Evolutionary conservation across 2,113 vertebrate genomes (phyloP).

Genomic region (Chloroceryle aenea): DNA sequence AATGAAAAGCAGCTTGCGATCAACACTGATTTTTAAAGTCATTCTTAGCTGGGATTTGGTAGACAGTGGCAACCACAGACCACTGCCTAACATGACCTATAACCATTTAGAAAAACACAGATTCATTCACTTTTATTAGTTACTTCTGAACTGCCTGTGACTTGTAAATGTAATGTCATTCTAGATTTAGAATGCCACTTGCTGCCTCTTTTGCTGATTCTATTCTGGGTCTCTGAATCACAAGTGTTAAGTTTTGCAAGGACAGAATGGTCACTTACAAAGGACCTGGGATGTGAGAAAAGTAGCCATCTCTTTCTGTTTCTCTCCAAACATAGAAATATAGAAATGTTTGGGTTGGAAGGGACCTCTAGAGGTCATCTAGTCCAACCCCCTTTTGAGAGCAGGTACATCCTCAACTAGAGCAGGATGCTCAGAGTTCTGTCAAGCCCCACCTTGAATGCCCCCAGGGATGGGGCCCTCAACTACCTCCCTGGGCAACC

Average conservation of each 20-base stretch:
- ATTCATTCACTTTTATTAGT: background rate
- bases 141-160: background rate
- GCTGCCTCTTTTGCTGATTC: background rate
- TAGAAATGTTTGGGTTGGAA: too few species aligned
- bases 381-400: too few species aligned
- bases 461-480: too few species aligned
- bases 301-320: background rate
- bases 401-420: too few species aligned
- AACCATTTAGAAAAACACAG: background rate
- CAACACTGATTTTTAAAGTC: background rate
- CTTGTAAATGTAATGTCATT: background rate
- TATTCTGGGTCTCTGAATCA: background rate
- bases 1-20: background rate
- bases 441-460: too few species aligned
- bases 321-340: background rate
- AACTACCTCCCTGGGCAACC: too few species aligned
- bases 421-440: too few species aligned
- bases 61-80: background rate
- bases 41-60: background rate
- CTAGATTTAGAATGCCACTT: background rate
- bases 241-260: background rate
- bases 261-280: background rate
- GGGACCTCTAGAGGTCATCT: too few species aligned
- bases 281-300: background rate
- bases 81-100: background rate